Percentiles rank a stretch among this genome's conserved stretches.
phyloP scores from a whole-genome alignment of 2,888 invertebrate species.

The Lutraria lutraria region DNA sequence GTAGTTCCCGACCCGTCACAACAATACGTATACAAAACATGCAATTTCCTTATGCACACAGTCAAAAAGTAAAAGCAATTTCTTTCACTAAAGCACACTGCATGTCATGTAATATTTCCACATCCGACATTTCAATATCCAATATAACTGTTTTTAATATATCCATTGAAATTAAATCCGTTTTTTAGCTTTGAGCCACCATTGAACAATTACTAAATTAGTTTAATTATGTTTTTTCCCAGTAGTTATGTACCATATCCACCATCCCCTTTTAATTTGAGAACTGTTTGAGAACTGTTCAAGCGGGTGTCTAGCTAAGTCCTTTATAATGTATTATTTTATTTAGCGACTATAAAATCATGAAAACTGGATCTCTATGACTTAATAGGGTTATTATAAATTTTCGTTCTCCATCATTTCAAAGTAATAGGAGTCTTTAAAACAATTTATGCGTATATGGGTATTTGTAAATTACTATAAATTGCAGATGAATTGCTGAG shows the following conservation, averaged over 20 bases:
- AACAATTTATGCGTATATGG: conserved; percentile 72
- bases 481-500: conserved; percentile 51
- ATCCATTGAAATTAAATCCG: background rate
- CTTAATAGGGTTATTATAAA: conserved; percentile 65
- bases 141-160: no score
- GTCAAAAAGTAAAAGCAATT: background rate
- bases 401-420: conserved; percentile 57
- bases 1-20: no score
- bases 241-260: background rate
- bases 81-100: background rate
- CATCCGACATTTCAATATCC: background rate
- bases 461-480: conserved; percentile 68
- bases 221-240: background rate
- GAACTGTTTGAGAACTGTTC: background rate
- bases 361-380: conserved; percentile 33
- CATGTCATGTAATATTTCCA: background rate
- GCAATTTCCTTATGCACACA: no score
- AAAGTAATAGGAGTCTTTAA: conserved; percentile 59
- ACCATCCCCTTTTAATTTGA: background rate
- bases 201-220: background rate
- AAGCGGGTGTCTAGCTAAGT: background rate
- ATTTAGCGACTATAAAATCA: conserved; percentile 63
- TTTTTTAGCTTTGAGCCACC: background rate
- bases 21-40: no score
- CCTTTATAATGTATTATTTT: conserved; percentile 57